These are phyloP conservation scores for Zoanthus sansibaricus DNA, from an alignment of 92 coral and sea anemone species.

Conservation along the genomic window DNA sequence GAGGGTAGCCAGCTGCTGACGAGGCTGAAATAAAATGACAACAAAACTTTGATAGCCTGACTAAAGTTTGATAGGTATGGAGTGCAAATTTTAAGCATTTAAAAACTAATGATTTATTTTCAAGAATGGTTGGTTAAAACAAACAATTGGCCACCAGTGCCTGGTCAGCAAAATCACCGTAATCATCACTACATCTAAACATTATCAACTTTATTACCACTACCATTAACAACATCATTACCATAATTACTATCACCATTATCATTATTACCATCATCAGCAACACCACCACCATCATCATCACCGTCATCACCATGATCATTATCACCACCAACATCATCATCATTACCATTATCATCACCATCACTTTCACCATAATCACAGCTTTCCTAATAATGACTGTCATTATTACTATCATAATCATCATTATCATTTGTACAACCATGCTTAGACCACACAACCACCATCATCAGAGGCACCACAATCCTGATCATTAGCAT, in stretches of 20 bases:
- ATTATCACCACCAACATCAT: background rate
- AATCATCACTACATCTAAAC: background rate
- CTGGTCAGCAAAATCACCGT: background rate
- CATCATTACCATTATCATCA: background rate
- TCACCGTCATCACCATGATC: too few relatives aligned
- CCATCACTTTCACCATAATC: background rate
- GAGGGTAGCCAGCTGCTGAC: constrained; percentile 11
- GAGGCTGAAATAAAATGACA: constrained; percentile 16
- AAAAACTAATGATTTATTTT: background rate
- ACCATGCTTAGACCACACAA: too few relatives aligned
- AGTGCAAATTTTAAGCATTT: background rate
- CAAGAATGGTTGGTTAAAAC: background rate
- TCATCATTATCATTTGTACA: too few relatives aligned
- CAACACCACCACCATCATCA: background rate
- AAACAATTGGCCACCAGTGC: too few relatives aligned
- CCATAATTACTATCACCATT: background rate
- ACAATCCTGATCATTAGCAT: too few relatives aligned
- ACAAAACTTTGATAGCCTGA: background rate
- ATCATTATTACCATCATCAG: too few relatives aligned
- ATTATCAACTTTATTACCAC: background rate
- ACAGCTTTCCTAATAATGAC: too few relatives aligned
- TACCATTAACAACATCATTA: too few relatives aligned
- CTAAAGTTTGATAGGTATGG: background rate
- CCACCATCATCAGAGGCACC: too few relatives aligned
- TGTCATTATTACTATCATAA: background rate